These are phyloP conservation scores for Grammomys surdaster DNA, from an alignment of 2,113 vertebrate genomes.

Conservation along the genomic window DNA sequence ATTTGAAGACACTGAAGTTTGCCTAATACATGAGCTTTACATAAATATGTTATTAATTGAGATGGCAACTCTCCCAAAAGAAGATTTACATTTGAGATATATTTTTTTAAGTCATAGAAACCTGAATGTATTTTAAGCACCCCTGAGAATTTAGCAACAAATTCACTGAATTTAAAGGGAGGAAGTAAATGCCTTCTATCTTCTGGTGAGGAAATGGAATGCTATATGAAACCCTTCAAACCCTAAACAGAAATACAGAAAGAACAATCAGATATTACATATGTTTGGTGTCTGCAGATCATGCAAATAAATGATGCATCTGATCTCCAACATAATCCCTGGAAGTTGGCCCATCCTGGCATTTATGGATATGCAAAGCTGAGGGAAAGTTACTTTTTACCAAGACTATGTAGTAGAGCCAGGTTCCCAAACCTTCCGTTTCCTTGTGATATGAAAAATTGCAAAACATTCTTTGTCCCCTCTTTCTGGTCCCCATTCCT, in stretches of 20 bases:
- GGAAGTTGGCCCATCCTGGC: neutral
- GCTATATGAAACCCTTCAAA: neutral
- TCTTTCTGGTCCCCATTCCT: fast-evolving
- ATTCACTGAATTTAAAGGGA: neutral
- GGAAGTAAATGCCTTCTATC: neutral
- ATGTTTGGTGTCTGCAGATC: neutral
- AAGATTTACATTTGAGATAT: neutral
- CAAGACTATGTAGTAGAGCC: neutral
- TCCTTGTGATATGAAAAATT: neutral
- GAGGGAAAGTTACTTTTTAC: neutral
- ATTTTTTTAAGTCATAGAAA: neutral
- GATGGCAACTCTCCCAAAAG: constrained; percentile 4
- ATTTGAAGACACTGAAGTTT: constrained; percentile 35
- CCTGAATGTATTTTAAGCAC: neutral
- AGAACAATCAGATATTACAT: neutral
- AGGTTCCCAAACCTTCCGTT: neutral
- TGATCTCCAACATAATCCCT: neutral
- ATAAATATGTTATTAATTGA: constrained; percentile 55
- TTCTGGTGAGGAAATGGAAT: neutral
- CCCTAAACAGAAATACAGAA: neutral
- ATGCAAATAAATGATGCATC: neutral
- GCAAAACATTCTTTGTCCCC: fast-evolving
- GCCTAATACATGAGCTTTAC: constrained; percentile 40
- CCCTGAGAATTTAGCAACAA: neutral
- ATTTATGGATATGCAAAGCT: neutral